Percentiles rank a stretch among this genome's conserved stretches.
Evolutionary conservation across 2,888 invertebrate species (phyloP).

Genomic region (Mongoloraphidia duomilia): DNA sequence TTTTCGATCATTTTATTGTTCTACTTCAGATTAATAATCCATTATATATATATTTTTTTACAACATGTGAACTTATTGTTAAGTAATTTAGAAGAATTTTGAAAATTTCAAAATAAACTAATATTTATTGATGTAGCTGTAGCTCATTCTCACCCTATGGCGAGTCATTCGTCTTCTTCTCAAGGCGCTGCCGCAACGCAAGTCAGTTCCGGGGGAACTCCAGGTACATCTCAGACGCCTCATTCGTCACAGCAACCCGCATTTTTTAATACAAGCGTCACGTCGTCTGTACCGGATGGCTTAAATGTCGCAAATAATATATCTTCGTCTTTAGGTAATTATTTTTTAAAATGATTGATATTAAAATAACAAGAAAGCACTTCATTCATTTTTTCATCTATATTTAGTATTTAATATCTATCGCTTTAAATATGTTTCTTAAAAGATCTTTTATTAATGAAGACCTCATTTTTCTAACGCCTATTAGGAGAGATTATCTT

Average conservation of each 20-base stretch:
- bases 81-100: too few species aligned
- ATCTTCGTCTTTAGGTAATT: slow-evolving; percentile 1
- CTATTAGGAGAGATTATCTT: too few species aligned
- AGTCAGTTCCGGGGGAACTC: slow-evolving; percentile 12
- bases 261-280: not conserved
- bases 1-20: too few species aligned
- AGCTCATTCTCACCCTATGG: slow-evolving; percentile 27
- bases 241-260: slow-evolving; percentile 24
- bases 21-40: too few species aligned
- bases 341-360: not conserved
- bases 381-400: too few species aligned
- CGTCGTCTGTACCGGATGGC: not conserved
- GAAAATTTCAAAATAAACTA: not conserved
- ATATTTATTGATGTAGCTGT: slow-evolving; percentile 22
- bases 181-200: too few species aligned
- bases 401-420: too few species aligned
- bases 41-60: too few species aligned
- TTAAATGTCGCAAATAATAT: not conserved
- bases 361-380: not conserved
- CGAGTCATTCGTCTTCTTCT: slow-evolving; percentile 8
- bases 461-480: too few species aligned
- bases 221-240: slow-evolving; percentile 29
- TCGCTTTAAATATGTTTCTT: too few species aligned
- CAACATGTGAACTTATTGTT: too few species aligned
- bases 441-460: too few species aligned